Evolutionary conservation across 1,140 invertebrate species (phyloP).

Genomic region (Heliconius melpomene): DNA sequence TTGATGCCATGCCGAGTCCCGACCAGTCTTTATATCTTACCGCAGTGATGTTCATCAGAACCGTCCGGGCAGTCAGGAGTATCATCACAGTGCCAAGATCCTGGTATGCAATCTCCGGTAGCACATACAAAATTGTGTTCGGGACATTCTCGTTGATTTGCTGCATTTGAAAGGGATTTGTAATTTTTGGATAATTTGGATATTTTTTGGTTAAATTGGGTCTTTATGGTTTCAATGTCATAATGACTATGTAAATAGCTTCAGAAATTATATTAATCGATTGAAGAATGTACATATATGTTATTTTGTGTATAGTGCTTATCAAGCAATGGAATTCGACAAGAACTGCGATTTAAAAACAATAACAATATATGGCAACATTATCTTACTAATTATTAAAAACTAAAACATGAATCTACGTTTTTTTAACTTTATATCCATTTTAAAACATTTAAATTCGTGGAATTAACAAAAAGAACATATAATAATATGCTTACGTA

Average conservation of each 20-base stretch:
- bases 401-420: neutral
- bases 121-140: conserved; percentile 83
- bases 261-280: neutral
- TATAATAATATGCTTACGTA: conserved; percentile 38
- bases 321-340: neutral
- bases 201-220: too few species aligned
- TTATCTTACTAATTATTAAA: too few species aligned
- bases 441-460: neutral
- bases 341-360: neutral
- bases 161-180: conserved; percentile 26
- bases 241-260: neutral
- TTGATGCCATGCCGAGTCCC: neutral
- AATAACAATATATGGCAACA: too few species aligned
- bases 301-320: neutral
- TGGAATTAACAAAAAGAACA: conserved; percentile 29
- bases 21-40: conserved; percentile 79
- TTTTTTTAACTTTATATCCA: too few species aligned
- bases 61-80: conserved; percentile 86
- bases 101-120: conserved; percentile 86
- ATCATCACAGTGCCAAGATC: conserved; percentile 86
- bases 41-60: conserved; percentile 85
- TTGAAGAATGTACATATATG: neutral
- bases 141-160: conserved; percentile 77
- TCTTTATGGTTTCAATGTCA: neutral
- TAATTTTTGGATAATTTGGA: conserved; percentile 9